phyloP scores from a whole-genome alignment of 2,113 vertebrate genomes.

The Parotia lawesii region DNA sequence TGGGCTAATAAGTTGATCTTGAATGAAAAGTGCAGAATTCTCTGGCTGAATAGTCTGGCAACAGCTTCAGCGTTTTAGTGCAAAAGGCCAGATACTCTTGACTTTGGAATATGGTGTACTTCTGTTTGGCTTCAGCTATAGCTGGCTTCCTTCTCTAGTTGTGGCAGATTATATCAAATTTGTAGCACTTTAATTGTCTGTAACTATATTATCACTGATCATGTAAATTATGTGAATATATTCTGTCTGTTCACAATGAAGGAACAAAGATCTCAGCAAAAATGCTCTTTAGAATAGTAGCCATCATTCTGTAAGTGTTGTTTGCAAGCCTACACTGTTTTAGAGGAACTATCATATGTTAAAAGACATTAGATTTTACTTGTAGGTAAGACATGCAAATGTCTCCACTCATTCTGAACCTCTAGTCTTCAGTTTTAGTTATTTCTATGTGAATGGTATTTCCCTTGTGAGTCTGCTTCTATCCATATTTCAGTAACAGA shows the following conservation, averaged over 20 bases:
- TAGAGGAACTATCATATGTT: background rate
- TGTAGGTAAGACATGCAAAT: background rate
- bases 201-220: background rate
- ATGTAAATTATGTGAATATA: background rate
- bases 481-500: background rate
- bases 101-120: background rate
- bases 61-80: background rate
- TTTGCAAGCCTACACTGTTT: background rate
- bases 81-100: background rate
- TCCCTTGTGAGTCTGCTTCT: background rate
- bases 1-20: background rate
- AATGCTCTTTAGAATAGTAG: background rate
- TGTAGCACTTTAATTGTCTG: background rate
- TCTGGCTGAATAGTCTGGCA: background rate
- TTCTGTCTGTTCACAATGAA: background rate
- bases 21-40: background rate
- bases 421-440: background rate
- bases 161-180: background rate
- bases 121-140: background rate
- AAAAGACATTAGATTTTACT: background rate
- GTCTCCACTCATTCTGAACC: background rate
- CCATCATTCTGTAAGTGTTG: background rate
- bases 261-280: background rate
- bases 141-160: background rate
- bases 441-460: background rate